These are phyloP conservation scores for Coregonus clupeaformis DNA, from an alignment of 2,113 vertebrate genomes.

Conservation along the genomic window DNA sequence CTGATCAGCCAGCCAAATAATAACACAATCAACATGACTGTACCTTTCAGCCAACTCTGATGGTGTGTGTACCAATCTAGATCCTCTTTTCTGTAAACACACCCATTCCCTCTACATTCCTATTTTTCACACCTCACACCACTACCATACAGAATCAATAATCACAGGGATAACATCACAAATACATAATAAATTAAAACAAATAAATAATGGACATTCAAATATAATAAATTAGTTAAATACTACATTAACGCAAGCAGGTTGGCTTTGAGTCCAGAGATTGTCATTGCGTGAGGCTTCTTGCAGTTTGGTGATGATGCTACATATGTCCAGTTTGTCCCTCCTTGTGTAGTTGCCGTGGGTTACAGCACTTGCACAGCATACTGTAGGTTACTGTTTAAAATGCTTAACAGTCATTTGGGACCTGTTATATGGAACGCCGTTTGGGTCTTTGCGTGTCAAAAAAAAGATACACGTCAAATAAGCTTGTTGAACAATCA, in stretches of 20 bases:
- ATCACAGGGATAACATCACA: slow-evolving; percentile 13
- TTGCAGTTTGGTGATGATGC: slow-evolving; percentile 31
- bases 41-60: slow-evolving; percentile 4
- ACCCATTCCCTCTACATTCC: slow-evolving; percentile 51
- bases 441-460: no score
- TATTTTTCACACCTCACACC: slow-evolving; percentile 27
- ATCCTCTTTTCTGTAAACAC: slow-evolving; percentile 52
- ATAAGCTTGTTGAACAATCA: no score
- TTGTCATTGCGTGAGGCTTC: slow-evolving; percentile 9
- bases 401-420: no score
- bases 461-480: no score
- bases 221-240: slow-evolving; percentile 52
- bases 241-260: slow-evolving; percentile 46
- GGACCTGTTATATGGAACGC: no score
- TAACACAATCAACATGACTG: slow-evolving; percentile 30
- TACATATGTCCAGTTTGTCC: slow-evolving; percentile 19
- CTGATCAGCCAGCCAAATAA: slow-evolving; percentile 14
- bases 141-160: slow-evolving; percentile 11
- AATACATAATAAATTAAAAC: slow-evolving; percentile 39
- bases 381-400: slow-evolving; percentile 34
- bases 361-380: slow-evolving; percentile 45
- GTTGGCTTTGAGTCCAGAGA: slow-evolving; percentile 2
- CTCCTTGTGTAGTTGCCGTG: slow-evolving; percentile 14
- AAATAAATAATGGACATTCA: slow-evolving; percentile 63
- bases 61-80: slow-evolving; percentile 23